phyloP scores from a whole-genome alignment of 2,888 invertebrate genomes.

The Bombylius major region DNA sequence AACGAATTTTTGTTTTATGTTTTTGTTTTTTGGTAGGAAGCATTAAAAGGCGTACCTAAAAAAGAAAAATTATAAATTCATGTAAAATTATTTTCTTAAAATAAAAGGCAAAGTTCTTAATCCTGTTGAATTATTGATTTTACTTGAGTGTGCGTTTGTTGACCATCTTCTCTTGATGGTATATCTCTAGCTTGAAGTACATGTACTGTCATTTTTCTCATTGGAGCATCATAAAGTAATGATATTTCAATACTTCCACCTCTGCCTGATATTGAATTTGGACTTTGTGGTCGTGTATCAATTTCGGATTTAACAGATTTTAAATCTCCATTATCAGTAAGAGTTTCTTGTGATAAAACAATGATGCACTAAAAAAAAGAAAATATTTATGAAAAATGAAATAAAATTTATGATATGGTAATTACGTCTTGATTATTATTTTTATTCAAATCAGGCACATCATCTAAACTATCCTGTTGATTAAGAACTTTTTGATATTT shows the following conservation, averaged over 20 bases:
- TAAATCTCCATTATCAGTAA: slow-evolving; percentile 36
- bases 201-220: slow-evolving; percentile 84
- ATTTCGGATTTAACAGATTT: slow-evolving; percentile 35
- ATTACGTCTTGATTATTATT: slow-evolving; percentile 60
- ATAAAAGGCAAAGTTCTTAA: too few relatives aligned
- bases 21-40: slow-evolving; percentile 88
- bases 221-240: slow-evolving; percentile 78
- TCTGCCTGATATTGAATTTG: slow-evolving; percentile 36
- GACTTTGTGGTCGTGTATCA: slow-evolving; percentile 34
- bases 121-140: too few relatives aligned
- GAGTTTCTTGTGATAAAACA: slow-evolving; percentile 36
- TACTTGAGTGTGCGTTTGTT: slow-evolving; percentile 57
- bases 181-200: slow-evolving; percentile 77
- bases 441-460: slow-evolving; percentile 44
- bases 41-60: slow-evolving; percentile 72
- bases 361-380: slow-evolving; percentile 42
- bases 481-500: slow-evolving; percentile 24
- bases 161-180: slow-evolving; percentile 53
- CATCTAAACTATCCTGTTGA: slow-evolving; percentile 29
- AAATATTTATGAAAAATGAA: background rate
- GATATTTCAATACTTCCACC: slow-evolving; percentile 79
- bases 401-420: slow-evolving; percentile 8
- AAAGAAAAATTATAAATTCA: slow-evolving; percentile 14
- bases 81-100: background rate
- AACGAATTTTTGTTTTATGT: slow-evolving; percentile 84